These are phyloP conservation scores for Jaculus jaculus DNA, from an alignment of 2,113 vertebrate species.

Conservation along the genomic window DNA sequence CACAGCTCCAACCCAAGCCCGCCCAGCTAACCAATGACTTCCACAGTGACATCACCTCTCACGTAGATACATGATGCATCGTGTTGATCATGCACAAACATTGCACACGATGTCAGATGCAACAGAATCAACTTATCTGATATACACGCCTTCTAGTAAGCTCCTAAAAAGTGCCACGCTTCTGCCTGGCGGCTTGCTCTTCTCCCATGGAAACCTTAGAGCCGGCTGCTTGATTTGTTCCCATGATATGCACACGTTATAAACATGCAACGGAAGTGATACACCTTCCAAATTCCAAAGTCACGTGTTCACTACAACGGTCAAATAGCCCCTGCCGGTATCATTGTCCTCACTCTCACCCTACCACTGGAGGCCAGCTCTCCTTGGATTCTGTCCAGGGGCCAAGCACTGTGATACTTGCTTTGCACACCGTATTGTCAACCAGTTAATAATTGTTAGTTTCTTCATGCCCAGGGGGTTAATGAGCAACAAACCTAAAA, in stretches of 20 bases:
- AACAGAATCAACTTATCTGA: background rate
- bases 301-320: background rate
- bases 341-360: background rate
- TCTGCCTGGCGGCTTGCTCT: background rate
- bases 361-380: background rate
- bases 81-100: background rate
- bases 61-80: background rate
- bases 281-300: background rate
- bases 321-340: background rate
- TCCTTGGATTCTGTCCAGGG: background rate
- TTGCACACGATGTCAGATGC: background rate
- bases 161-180: background rate
- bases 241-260: background rate
- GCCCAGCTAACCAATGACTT: background rate
- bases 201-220: background rate
- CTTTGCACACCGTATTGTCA: background rate
- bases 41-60: background rate
- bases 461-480: background rate
- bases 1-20: background rate
- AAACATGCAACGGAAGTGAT: background rate
- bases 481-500: conserved; percentile 50
- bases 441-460: conserved; percentile 41
- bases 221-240: background rate
- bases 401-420: background rate
- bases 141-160: conserved; percentile 9